Base-by-base conservation (phyloP, 2,888 invertebrate genomes). In the Apodemia hepburni region DNA sequence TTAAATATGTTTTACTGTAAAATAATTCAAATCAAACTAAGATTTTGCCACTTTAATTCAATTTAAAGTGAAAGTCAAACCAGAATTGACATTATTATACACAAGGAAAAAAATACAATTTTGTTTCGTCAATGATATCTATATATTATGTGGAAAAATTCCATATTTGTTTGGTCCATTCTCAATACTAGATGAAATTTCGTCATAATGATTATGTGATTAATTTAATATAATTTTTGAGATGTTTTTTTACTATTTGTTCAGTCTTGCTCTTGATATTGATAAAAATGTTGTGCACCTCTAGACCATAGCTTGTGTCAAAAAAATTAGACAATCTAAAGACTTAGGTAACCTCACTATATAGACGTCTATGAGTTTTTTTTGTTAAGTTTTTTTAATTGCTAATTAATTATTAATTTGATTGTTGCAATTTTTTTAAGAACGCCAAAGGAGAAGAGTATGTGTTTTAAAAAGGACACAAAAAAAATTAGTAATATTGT, bases 331-430 rank as follows among this genome's bases (percentile, higher is more conserved):
- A 38, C 12, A 12, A 38, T 12, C 12, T 38, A 12, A 38, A 38
- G 3, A 38, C 38, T 12, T 42, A 1, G 15, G 45, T 72, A 75
- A 73, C 70, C 62, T 58, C 65, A 64, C 65, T 42, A 42, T 61
- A 15, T 62, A 33, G 65, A 67, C 68, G 68, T 62, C 60, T 69
- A 66, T 69, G 68, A 64, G 66, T 70, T 42, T 75, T 42, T 75
- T 75, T 84, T 84, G 83, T 87, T 87, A 89, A 85, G 86, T 88
- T 86, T 81, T 83, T 82, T 80, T 80, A 80, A 78, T 84, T 83
- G 79, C 74, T 77, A 70, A 67, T 63, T 66, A 65, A 38, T 42
- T 38, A 38, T 38, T 38, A 42, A 60, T 64, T 68, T 77, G 71
- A 71, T 74, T 83, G 85, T 85, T 87, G 84, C 86, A 83, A 85